Evolutionary conservation across 1,140 invertebrate species (phyloP).

Genomic region (Elysia chlorotica): DNA sequence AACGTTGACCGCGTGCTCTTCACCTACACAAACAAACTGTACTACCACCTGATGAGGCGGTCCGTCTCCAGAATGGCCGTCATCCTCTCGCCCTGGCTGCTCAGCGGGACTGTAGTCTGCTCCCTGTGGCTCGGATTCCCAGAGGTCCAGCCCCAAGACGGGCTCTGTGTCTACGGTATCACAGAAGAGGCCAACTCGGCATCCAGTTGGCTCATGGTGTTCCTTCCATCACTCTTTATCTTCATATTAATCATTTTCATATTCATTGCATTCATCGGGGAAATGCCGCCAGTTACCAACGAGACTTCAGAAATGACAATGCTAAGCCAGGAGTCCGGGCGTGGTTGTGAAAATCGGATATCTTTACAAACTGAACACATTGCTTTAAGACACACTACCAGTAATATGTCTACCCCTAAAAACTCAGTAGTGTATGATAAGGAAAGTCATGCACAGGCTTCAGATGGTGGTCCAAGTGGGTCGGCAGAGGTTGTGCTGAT

Average conservation of each 20-base stretch:
- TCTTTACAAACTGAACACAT: too few relatives aligned
- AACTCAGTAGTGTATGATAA: too few relatives aligned
- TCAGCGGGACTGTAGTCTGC: constrained; percentile 14
- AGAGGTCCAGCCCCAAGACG: constrained; percentile 4
- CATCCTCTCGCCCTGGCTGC: constrained; percentile 24
- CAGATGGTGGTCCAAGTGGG: neutral
- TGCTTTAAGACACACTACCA: too few relatives aligned
- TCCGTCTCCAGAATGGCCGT: neutral
- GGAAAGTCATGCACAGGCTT: too few relatives aligned
- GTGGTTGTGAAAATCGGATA: too few relatives aligned
- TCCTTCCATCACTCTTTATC: constrained; percentile 25
- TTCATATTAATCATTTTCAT: constrained; percentile 26
- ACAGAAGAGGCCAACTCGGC: constrained; percentile 20
- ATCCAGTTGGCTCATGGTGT: constrained; percentile 24
- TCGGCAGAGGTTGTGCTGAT: neutral
- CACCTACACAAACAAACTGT: constrained; percentile 5
- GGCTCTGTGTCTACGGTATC: constrained; percentile 30
- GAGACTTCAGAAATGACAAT: neutral
- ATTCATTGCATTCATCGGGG: constrained; percentile 29
- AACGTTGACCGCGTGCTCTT: constrained; percentile 27
- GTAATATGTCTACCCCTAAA: too few relatives aligned
- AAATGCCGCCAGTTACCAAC: constrained; percentile 12
- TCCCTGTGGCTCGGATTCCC: constrained; percentile 28
- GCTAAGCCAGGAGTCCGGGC: neutral
- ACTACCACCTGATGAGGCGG: constrained; percentile 10